A percentile compares a stretch with the other conserved stretches of the same genome.
These are phyloP conservation scores for Lucifuga dentata DNA, from an alignment of 2,113 vertebrate species.

Conservation along the genomic window DNA sequence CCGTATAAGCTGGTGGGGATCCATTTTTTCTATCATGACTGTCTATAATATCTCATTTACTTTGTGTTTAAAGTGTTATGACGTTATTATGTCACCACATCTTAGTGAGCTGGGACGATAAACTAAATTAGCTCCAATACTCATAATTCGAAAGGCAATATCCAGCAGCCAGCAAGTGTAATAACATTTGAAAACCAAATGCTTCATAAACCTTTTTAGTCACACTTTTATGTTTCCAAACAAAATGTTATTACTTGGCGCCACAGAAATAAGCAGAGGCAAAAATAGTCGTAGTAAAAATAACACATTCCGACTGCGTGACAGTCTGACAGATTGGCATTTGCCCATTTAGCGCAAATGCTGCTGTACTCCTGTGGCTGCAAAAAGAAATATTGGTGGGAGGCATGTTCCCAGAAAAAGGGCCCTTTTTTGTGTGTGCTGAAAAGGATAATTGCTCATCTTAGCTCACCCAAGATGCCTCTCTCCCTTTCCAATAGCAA, in stretches of 20 bases:
- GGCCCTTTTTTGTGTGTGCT: slow-evolving; percentile 49
- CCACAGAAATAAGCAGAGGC: slow-evolving; percentile 65
- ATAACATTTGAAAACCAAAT: slow-evolving; percentile 26
- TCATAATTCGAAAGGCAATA: slow-evolving; percentile 39
- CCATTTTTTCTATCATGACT: slow-evolving; percentile 12
- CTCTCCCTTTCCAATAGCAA: slow-evolving; percentile 72
- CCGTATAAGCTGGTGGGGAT: slow-evolving; percentile 2
- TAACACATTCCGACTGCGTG: slow-evolving; percentile 74
- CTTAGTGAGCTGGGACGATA: slow-evolving; percentile 44
- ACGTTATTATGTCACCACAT: slow-evolving; percentile 60
- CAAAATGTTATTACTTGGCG: slow-evolving; percentile 64
- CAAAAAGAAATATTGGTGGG: slow-evolving; percentile 67
- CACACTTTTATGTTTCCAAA: slow-evolving; percentile 60
- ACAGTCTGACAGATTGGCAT: slow-evolving; percentile 64
- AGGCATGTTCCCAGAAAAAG: slow-evolving; percentile 73
- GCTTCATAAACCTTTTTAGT: slow-evolving; percentile 39
- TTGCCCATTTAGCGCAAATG: slow-evolving; percentile 69
- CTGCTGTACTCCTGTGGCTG: slow-evolving; percentile 65
- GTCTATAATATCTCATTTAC: slow-evolving; percentile 39
- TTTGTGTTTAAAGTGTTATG: slow-evolving; percentile 25
- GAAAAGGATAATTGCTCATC: slow-evolving; percentile 81
- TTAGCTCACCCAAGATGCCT: slow-evolving; percentile 74
- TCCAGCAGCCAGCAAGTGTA: slow-evolving; percentile 24
- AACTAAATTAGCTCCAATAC: slow-evolving; percentile 41
- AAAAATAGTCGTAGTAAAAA: slow-evolving; percentile 79